A percentile compares a stretch with the other conserved stretches of the same genome.
These are phyloP conservation scores for Characodon lateralis DNA, from an alignment of 2,797 vertebrate genomes.

Conservation along the genomic window DNA sequence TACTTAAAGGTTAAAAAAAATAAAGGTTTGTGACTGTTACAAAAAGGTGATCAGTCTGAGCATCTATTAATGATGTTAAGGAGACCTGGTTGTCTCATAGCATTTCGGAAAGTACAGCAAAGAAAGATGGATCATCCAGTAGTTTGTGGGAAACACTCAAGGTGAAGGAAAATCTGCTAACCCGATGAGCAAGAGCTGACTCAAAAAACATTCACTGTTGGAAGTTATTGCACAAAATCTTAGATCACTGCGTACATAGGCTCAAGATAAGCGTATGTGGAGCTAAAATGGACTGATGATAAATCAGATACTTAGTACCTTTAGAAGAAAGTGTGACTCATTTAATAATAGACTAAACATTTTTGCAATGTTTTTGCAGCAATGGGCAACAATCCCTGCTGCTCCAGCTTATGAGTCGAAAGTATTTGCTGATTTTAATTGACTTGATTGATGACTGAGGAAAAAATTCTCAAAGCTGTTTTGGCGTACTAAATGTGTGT, in stretches of 20 bases:
- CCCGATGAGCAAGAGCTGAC: neutral
- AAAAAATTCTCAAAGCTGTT: neutral
- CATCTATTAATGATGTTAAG: conserved; percentile 13
- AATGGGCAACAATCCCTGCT: too few species aligned
- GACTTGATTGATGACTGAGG: neutral
- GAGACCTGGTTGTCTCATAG: conserved; percentile 2
- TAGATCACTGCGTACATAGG: neutral
- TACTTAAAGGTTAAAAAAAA: neutral
- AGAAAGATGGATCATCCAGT: conserved; percentile 5
- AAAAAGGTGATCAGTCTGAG: neutral
- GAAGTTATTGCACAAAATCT: neutral
- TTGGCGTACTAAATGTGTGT: neutral
- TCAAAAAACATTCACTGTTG: neutral
- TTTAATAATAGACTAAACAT: conserved; percentile 1
- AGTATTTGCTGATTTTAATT: neutral
- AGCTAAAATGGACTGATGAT: neutral
- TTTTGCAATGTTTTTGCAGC: neutral
- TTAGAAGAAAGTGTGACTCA: neutral
- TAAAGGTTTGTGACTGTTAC: conserved; percentile 1
- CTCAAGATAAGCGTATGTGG: neutral
- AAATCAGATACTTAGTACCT: neutral
- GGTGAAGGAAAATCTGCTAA: neutral
- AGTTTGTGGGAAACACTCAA: conserved; percentile 8
- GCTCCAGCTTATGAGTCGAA: neutral
- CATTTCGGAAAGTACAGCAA: conserved; percentile 9